Evolutionary conservation across 2,113 vertebrate genomes (phyloP).

Genomic region (Emydura subglobosa): DNA sequence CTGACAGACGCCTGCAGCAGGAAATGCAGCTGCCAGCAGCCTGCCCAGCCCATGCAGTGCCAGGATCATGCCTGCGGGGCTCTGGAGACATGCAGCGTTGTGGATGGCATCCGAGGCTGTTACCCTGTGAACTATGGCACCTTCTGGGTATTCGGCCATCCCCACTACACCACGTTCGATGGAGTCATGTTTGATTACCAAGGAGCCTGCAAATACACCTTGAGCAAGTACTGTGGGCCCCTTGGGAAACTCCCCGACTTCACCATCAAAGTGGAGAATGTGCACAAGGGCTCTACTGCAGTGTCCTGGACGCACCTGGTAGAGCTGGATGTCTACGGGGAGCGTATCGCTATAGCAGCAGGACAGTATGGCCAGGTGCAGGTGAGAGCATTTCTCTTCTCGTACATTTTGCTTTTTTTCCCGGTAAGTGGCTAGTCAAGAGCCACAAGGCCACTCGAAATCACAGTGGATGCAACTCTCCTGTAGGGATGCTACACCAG

Average conservation of each 20-base stretch:
- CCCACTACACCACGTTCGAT: conserved; percentile 72
- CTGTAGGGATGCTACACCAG: not conserved
- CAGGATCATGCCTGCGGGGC: conserved; percentile 23
- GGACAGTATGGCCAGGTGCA: conserved; percentile 1
- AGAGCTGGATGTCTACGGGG: conserved; percentile 53
- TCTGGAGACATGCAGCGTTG: conserved; percentile 20
- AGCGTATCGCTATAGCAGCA: conserved; percentile 50
- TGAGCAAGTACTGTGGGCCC: conserved; percentile 52
- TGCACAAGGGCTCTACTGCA: conserved; percentile 2
- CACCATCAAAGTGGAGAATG: conserved; percentile 56
- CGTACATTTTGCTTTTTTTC: too few species aligned
- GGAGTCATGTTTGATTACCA: conserved; percentile 66
- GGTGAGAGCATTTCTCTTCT: not conserved
- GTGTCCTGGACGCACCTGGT: conserved; percentile 28
- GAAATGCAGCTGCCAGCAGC: conserved; percentile 56
- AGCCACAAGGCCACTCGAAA: too few species aligned
- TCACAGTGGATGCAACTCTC: not conserved
- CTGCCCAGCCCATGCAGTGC: conserved; percentile 57
- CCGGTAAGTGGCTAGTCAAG: too few species aligned
- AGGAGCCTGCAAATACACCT: conserved; percentile 65
- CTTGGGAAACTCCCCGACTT: conserved; percentile 32
- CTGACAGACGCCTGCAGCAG: conserved; percentile 59
- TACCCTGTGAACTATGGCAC: conserved; percentile 43
- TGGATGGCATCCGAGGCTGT: conserved; percentile 59
- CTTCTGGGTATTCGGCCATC: conserved; percentile 60